Evolutionary conservation across 2,888 invertebrate genomes (phyloP).

Genomic region (Dendrolimus houi): DNA sequence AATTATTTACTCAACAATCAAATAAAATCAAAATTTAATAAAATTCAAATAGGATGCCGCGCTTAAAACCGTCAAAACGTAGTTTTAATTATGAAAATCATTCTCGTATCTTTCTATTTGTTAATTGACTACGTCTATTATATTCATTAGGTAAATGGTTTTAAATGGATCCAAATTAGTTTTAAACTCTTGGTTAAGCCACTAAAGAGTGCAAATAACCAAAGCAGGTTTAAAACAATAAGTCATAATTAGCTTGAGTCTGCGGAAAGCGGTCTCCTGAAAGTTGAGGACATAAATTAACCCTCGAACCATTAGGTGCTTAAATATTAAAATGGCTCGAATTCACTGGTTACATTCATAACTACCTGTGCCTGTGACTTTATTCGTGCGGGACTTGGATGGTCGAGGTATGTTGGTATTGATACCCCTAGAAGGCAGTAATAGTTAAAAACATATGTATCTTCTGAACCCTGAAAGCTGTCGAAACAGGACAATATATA

Average conservation of each 20-base stretch:
- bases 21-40: too few species aligned
- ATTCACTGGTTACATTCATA: constrained; percentile 21
- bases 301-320: constrained; percentile 28
- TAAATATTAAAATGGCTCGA: constrained; percentile 34
- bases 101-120: too few species aligned
- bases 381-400: constrained; percentile 3
- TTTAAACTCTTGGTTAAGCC: not conserved
- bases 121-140: too few species aligned
- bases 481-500: too few species aligned
- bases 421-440: too few species aligned
- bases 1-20: too few species aligned
- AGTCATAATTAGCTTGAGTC: constrained; percentile 31
- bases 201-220: constrained; percentile 1
- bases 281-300: constrained; percentile 42
- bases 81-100: too few species aligned
- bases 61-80: too few species aligned
- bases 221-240: constrained; percentile 18
- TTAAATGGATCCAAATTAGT: not conserved
- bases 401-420: too few species aligned
- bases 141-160: not conserved
- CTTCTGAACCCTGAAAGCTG: too few species aligned
- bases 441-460: too few species aligned
- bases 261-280: constrained; percentile 17
- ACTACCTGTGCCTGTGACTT: constrained; percentile 4
- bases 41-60: too few species aligned